Evolutionary conservation across 2,888 invertebrate genomes (phyloP), one percentile per base, ranked within the genome.

Genomic region (Phlogophora meticulosa): DNA sequence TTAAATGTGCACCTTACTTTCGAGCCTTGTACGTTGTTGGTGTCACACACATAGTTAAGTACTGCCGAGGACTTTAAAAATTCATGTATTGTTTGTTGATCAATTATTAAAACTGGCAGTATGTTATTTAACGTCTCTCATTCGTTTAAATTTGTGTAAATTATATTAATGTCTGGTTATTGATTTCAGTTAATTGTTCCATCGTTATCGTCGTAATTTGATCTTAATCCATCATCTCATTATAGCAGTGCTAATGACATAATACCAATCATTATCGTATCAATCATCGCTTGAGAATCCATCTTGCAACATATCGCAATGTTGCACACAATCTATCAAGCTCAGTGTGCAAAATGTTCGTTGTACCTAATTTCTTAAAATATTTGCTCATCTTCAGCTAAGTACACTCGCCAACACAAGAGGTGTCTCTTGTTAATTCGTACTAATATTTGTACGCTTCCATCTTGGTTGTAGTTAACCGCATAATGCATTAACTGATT

Each of bases 1-100:
- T 96, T 96, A 96, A 96, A 96, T 95, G 95, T 95, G 94, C 93
- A 94, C 94, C 93, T 95, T 95, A 93, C 92, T 92, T 94, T 94
- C 87, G 89, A 86, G 85, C 81, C 78, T 79, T 79, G 81, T 85
- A 84, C 84, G 83, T 82, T 82, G 82, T 85, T 77, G 81, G 80
- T 86, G 84, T 83, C 83, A 82, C 85, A 84, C 71, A 71, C 59
- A 74, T 61, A 52, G 2, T 28, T 28, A 28, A 28, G 52, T 76
- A 72, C 61, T 63, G 58, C 61, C 65, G 13, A 58, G 43, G 48
- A 70, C 57, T 66, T 84, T 82, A 78, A 85, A 81, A 73, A 84
- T 85, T 82, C 72, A 85, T 80, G 67, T 61, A 63, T 72, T 75
- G 67, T 79, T 63, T 69, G 52, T 62, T 72, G 56, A 81, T 81